Percentiles rank a stretch among this genome's conserved stretches.
These are phyloP conservation scores for Apteryx owenii DNA, from an alignment of 2,113 vertebrate species.

Conservation along the genomic window DNA sequence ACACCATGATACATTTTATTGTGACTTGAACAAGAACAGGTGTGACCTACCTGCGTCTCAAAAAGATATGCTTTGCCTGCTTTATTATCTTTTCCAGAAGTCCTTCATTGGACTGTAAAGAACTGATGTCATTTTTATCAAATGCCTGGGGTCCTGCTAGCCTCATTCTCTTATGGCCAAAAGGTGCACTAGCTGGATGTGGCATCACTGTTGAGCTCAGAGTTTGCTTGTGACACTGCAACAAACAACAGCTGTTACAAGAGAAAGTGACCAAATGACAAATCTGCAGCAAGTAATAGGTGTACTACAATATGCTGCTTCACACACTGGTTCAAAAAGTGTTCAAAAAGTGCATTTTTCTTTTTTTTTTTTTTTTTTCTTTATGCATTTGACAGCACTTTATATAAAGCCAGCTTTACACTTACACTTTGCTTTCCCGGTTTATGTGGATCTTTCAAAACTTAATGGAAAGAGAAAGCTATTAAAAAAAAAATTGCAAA, in stretches of 20 bases:
- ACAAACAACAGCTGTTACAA: not conserved
- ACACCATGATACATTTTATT: not conserved
- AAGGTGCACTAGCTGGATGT: conserved; percentile 93
- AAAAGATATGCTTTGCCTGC: conserved; percentile 97
- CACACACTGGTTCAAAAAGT: not conserved
- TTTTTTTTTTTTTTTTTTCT: not conserved
- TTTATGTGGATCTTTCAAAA: not conserved
- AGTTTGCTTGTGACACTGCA: conserved; percentile 96
- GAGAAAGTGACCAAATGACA: rapidly evolving
- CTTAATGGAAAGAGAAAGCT: not conserved
- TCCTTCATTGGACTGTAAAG: conserved; percentile 90
- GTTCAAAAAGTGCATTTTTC: not conserved
- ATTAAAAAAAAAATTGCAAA: not conserved
- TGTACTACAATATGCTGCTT: not conserved
- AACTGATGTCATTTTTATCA: conserved; percentile 90
- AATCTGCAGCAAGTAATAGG: not conserved
- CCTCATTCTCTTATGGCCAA: conserved; percentile 92
- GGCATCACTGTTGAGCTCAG: conserved; percentile 93
- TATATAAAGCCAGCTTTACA: not conserved
- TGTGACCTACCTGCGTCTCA: conserved; percentile 87
- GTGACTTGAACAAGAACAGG: not conserved
- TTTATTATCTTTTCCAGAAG: conserved; percentile 98
- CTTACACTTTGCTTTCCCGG: not conserved
- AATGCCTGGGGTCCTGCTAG: conserved; percentile 93
- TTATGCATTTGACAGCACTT: not conserved